phyloP scores from a whole-genome alignment of 2,113 vertebrate species.

The Hyaena hyaena region DNA sequence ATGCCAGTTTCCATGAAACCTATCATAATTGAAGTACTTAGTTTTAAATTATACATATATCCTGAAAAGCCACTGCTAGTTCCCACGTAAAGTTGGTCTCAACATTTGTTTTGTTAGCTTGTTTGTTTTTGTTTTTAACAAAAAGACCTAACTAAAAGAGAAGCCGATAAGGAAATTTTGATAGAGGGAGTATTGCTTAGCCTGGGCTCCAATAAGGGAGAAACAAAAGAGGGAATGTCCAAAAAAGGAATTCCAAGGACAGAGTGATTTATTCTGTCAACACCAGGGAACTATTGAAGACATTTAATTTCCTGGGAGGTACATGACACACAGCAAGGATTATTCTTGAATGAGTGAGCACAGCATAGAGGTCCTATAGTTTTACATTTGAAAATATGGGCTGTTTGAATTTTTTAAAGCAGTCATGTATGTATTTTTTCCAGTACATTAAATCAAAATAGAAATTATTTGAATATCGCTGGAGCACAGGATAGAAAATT shows the following conservation, averaged over 20 bases:
- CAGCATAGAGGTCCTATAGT: neutral
- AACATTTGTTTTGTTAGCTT: neutral
- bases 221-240: no score
- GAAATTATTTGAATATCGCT: neutral
- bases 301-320: neutral
- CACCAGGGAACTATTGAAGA: fast-evolving
- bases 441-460: neutral
- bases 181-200: neutral
- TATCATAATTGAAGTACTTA: neutral
- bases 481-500: neutral
- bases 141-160: neutral
- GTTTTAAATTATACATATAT: neutral
- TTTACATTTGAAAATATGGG: neutral
- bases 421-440: neutral
- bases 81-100: neutral
- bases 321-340: fast-evolving
- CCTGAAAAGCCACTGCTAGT: neutral
- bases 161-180: neutral
- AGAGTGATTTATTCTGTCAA: neutral
- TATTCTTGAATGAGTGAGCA: neutral
- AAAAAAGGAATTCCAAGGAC: no score
- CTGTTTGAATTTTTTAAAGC: neutral
- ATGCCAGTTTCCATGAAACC: neutral
- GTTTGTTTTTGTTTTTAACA: neutral
- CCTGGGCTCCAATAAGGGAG: fast-evolving